Base-by-base conservation (phyloP, 2,888 invertebrate species). In the Lasioglossum pauxillum region DNA sequence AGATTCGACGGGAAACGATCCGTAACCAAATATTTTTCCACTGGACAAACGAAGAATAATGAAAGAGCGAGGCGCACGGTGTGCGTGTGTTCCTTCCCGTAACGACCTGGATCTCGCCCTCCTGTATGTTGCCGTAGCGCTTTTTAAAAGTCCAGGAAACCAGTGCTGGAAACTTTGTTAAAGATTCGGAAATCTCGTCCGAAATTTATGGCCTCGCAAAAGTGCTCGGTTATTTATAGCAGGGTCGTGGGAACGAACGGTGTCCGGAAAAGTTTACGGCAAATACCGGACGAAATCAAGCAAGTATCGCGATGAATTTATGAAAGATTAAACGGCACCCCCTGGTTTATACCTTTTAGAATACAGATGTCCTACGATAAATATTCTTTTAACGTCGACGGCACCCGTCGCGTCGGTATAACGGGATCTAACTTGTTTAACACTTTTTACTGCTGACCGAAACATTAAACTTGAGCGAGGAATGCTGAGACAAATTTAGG, bases 1-100 rank as follows among this genome's bases (percentile, higher is more conserved):
- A 88, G 83, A 84, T 83, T 89, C 78, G 78, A 78, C 82, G 91
- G 91, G 87, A 91, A 91, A 87, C 85, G 89, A 85, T 89, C 86
- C 88, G 89, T 84, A 92, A 93, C 92, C 90, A 89, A 92, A 92
- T 92, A 90, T 93, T 91, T 91, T 90, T 88, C 46, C 80, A 57
- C 71, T 67, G 71, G 72, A 82, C 91, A 90, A 91, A 93, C 88
- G 87, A 89, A 92, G 89, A 90, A 89, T 91, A 92, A 93, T 89
- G 91, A 91, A 69, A 74, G 72, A 64, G 64, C 60, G 72, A 27
- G 46, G 46, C 27, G 4, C 27, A 27, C 60, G 14, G 5, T 27
- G 49, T 23, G 49, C 23, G 16, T 5, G 49, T 53, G 49, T 23
- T 31, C 14, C 16, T 64, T 64, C 16, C 5, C 64, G 64, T 16